phyloP scores from a whole-genome alignment of 1,140 invertebrate species.

The Drosophila punjabiensis region DNA sequence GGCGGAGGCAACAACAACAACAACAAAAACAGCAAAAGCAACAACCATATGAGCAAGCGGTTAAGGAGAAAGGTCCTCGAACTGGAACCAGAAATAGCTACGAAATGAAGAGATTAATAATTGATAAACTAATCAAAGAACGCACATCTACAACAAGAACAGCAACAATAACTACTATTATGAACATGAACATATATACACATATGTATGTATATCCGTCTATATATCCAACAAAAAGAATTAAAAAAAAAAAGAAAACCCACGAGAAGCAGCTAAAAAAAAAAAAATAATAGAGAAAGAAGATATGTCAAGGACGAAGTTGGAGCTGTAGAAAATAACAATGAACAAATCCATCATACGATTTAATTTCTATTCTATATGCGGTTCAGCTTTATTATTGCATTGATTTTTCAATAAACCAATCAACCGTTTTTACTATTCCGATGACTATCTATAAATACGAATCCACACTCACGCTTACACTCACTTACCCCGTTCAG shows the following conservation, averaged over 20 bases:
- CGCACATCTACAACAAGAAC: constrained; percentile 46
- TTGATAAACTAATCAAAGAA: constrained; percentile 44
- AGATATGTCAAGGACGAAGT: constrained; percentile 21
- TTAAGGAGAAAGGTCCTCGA: constrained; percentile 27
- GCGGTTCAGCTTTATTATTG: constrained; percentile 86
- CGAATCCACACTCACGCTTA: constrained; percentile 26
- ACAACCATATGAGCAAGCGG: neutral
- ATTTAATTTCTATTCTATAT: constrained; percentile 86
- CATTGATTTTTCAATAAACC: constrained; percentile 75
- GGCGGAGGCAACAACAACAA: constrained; percentile 14
- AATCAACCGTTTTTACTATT: constrained; percentile 68
- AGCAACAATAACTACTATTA: constrained; percentile 33
- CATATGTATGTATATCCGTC: constrained; percentile 29
- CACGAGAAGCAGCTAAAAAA: constrained; percentile 10
- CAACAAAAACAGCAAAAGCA: neutral
- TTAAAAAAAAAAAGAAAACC: neutral
- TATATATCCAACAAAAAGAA: constrained; percentile 1
- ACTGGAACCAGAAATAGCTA: constrained; percentile 33
- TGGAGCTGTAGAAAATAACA: constrained; percentile 31
- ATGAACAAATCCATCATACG: constrained; percentile 81
- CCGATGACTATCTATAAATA: constrained; percentile 62
- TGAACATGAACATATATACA: constrained; percentile 47
- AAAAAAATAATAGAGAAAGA: constrained; percentile 4
- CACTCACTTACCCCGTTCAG: constrained; percentile 13
- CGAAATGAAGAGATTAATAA: constrained; percentile 43